A percentile compares a stretch with the other conserved stretches of the same genome.
Evolutionary conservation across 1,140 invertebrate genomes (phyloP).

Genomic region (Drosophila arawakana): DNA sequence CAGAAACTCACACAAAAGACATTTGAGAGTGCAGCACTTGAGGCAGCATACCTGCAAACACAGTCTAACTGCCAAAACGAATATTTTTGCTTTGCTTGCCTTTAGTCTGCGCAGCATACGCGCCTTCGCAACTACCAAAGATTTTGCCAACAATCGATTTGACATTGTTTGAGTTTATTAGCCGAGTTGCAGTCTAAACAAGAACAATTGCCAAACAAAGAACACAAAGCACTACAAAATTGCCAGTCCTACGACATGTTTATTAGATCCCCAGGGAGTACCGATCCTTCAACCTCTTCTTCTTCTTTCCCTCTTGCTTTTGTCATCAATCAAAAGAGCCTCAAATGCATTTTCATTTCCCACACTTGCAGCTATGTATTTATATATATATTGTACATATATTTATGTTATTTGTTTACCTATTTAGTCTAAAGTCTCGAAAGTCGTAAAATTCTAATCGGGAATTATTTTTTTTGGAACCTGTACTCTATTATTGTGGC

Average conservation of each 20-base stretch:
- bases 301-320: not conserved
- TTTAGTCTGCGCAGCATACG: not conserved
- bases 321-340: constrained; percentile 59
- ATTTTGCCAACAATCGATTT: constrained; percentile 24
- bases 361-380: constrained; percentile 21
- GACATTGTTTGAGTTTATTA: constrained; percentile 56
- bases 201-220: constrained; percentile 28
- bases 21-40: constrained; percentile 20
- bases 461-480: constrained; percentile 6
- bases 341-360: constrained; percentile 27
- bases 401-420: not conserved
- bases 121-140: not conserved
- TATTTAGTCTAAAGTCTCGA: constrained; percentile 25
- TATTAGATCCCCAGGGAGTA: constrained; percentile 70
- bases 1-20: constrained; percentile 22
- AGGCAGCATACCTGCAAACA: not conserved
- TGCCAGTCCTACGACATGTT: constrained; percentile 55
- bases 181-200: constrained; percentile 28
- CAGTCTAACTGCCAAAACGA: not conserved
- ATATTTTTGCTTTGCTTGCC: not conserved
- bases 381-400: not conserved
- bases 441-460: constrained; percentile 41
- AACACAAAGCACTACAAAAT: constrained; percentile 3
- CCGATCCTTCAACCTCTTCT: not conserved
- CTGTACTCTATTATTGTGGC: constrained; percentile 26